Base-by-base conservation (phyloP, 2,888 invertebrate species). In the Heliconius charithonia region DNA sequence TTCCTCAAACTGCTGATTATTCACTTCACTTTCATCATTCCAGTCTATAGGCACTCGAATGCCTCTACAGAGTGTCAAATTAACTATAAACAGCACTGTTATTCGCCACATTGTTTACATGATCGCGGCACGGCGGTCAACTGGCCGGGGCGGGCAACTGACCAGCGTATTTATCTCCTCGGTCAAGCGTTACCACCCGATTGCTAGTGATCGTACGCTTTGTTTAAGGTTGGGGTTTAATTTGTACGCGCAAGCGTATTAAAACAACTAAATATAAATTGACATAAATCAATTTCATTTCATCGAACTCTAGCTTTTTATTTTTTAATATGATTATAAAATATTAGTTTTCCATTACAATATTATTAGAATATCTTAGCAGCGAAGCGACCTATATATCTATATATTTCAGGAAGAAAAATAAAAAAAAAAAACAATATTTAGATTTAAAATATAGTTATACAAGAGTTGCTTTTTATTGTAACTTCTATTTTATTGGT, bases 81-180 rank as follows among this genome's bases (percentile, higher is more conserved):
- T 87, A 86, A 92, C 87, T 85, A 91, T 82, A 79, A 88, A 83
- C 76, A 89, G 81, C 78, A 87, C 87, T 88, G 86, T 86, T 85
- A 84, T 84, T 85, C 87, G 88, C 87, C 88, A 88, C 93, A 93
- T 93, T 89, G 90, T 92, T 92, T 87, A 92, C 94, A 94, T 94
- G 79, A 80, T 88, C 90, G 89, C 90, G 90, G 85, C n/a, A 88
- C 85, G 83, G 85, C 88, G 89, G 89, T 88, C 87, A 89, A 95
- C 95, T 95, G 93, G 91, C 91, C 90, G 86, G 89, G 87, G 87
- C 89, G 88, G 85, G 85, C 86, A 88, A 84, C 84, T 83, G 86
- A 82, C 87, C 86, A 90, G 88, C 86, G 90, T 93, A 92, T 95
- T 94, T 95, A 95, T 95, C 90, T 92, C 91, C 92, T 95, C 94